Evolutionary conservation across 2,113 vertebrate genomes (phyloP), one percentile per base, ranked within the genome.

Genomic region (Xenus cinereus): DNA sequence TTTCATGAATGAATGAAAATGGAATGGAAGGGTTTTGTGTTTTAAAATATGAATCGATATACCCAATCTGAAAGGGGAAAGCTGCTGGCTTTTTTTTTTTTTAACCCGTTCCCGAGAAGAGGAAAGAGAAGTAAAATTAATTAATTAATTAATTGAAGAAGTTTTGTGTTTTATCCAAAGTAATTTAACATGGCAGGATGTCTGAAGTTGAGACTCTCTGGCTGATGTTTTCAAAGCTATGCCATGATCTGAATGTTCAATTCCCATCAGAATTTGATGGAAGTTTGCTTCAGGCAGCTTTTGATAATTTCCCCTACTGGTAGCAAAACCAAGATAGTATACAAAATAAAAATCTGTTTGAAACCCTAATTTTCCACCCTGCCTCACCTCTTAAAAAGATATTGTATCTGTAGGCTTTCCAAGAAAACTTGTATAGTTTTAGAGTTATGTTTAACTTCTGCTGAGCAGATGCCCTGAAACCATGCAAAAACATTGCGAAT

Each of bases 21-120:
- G 1, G 6, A 35, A 64, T 45, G 14, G 9, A 89, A 74, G 1
- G 2, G 1, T 11, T 13, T 13, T 32, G 11, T 3, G 2, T 22
- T 84, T 78, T 54, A 39, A 82, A 75, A 50, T 14, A 32, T 24
- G 1, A 82, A 37, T 35, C 28, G 46, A 24, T 46, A 20, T 7
- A 46, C 5, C 6, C 10, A 63, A 6, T 3, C 23, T 59, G 32
- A 90, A 85, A 78, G 7, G 3, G 6, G 6, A 11, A 76, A 57
- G 24, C 1, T n/a, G 4, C 4, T 75, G 7, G 5, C 1, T 28
- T 16, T 16, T 27, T 33, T 51, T 48, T 39, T 13, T 53, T 35
- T 59, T 32, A 53, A 54, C 4, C 3, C 73, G 64, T 85, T 69
- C 18, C 32, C 39, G 68, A 41, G 6, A 39, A 28, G 14, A 66